Evolutionary conservation across 2,113 vertebrate species (phyloP).

Genomic region (Cnemophilus loriae): DNA sequence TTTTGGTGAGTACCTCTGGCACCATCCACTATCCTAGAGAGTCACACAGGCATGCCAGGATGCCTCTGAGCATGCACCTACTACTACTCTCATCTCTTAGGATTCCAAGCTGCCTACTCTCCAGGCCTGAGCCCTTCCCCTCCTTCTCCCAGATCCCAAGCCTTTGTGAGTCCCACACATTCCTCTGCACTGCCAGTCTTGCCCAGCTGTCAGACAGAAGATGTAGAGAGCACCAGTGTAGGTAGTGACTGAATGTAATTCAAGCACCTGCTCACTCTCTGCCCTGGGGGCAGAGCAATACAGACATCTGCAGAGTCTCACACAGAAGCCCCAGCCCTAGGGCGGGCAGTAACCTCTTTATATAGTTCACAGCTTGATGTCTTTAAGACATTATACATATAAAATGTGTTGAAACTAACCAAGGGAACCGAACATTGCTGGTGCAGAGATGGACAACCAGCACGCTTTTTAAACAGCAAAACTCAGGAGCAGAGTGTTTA

Average conservation of each 20-base stretch:
- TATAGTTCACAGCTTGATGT: not conserved
- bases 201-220: not conserved
- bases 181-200: fast-evolving
- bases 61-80: fast-evolving
- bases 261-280: not conserved
- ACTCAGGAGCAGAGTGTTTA: not conserved
- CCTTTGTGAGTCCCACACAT: not conserved
- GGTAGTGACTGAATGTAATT: not conserved
- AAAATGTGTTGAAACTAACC: not conserved
- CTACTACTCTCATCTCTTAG: not conserved
- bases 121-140: not conserved
- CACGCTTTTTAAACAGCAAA: not conserved
- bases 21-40: not conserved
- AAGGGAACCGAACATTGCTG: fast-evolving
- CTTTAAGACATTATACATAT: not conserved
- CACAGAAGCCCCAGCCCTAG: not conserved
- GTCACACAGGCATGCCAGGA: fast-evolving
- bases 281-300: not conserved
- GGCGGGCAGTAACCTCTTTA: not conserved
- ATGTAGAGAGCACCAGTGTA: fast-evolving
- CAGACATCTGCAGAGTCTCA: not conserved
- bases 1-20: not conserved
- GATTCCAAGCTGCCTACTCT: not conserved
- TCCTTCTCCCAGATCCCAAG: not conserved
- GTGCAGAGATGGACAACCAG: not conserved